A percentile compares a stretch with the other conserved stretches of the same genome.
Evolutionary conservation across 2,797 vertebrate genomes (phyloP).

Genomic region (Acestrorhynchus altus): DNA sequence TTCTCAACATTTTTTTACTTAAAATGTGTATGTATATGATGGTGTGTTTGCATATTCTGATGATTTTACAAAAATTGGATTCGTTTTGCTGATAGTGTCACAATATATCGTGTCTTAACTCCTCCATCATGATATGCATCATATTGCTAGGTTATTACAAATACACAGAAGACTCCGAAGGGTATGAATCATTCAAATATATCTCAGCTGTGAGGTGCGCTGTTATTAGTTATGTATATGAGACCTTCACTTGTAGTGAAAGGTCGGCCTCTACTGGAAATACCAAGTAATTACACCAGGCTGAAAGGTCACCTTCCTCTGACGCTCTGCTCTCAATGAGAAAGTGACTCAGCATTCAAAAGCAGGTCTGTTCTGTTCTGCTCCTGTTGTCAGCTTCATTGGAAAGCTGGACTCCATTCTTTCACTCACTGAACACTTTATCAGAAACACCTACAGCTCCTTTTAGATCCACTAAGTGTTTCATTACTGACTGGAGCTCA

Average conservation of each 20-base stretch:
- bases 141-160: no score
- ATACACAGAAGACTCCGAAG: no score
- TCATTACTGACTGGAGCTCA: not conserved
- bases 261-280: slow-evolving; percentile 26
- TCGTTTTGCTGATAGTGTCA: no score
- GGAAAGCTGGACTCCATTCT: not conserved
- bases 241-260: not conserved
- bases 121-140: no score
- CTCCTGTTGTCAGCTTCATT: not conserved
- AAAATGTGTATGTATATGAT: no score
- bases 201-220: not conserved
- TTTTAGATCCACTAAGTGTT: not conserved
- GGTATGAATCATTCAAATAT: not conserved
- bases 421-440: not conserved
- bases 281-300: slow-evolving; percentile 8
- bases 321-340: not conserved
- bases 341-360: not conserved
- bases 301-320: slow-evolving; percentile 9
- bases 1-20: no score
- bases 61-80: no score
- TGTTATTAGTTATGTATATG: not conserved
- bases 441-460: not conserved
- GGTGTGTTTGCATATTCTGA: no score
- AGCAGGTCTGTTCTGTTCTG: not conserved
- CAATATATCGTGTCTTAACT: no score